Base-by-base conservation (phyloP, 2,113 vertebrate genomes). In the Salvelinus namaycush region DNA sequence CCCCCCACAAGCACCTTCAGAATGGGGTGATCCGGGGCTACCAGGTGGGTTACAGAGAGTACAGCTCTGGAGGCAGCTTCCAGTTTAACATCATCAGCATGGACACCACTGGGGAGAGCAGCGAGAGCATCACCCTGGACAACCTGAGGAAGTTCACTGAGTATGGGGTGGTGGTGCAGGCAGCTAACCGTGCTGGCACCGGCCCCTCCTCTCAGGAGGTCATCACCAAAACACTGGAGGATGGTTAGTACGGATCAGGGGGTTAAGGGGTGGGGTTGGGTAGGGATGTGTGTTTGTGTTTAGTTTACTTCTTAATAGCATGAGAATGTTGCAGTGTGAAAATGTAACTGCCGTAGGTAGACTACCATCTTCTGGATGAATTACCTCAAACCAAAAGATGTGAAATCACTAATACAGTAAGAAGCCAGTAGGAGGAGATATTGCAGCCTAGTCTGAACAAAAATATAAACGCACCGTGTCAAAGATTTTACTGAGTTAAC, bases 61-160 rank as follows among this genome's bases (percentile, higher is more conserved):
- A 97, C 91, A 98, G 97, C 76, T 96, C 96, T 0, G 97, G 97
- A 0, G 97, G 97, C 2, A 98, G 96, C 81, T 97, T 97, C 87
- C 97, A 99, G 86, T 99, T 99, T 90, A 99, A 96, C 87, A 98
- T 99, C 80, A 95, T 99, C 92, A 98, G 95, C n/a, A 92, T 99
- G 5, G 98, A 99, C 91, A 97, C 95, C 80, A 97, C 96, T 0
- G 98, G 98, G 0, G 97, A 99, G 93, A 97, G 96, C 91, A 97
- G 91, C 0, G 98, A 99, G 90, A 93, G 95, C 73, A 95, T 98
- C 74, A 92, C 95, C 0, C 94, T 99, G 87, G 97, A 99, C 89
- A 97, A 98, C 88, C 94, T 99, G 59, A 96, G 96, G 83, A 99
- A 99, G 89, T 99, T 98, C 92, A 99, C 97, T 0, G 97, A 98